Base-by-base conservation (phyloP, 2,888 invertebrate genomes). In the Euphydryas editha region DNA sequence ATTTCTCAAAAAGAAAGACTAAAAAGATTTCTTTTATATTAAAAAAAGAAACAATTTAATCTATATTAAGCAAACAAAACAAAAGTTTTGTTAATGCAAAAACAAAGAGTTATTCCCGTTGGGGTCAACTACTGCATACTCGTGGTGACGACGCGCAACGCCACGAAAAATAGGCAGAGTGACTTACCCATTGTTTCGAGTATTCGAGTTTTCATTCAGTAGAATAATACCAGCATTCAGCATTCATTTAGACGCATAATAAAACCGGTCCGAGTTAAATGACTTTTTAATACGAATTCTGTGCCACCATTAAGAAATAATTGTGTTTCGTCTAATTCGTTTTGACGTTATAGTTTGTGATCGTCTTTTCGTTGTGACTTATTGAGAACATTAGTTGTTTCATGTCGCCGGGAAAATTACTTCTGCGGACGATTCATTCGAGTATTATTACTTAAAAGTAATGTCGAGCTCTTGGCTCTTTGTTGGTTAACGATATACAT, bases 221-320 rank as follows among this genome's bases (percentile, higher is more conserved):
- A 58, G 62, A 65, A 72, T 68, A 72, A 63, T 51, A 47, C 62
- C 55, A 58, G 62, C 67, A 55, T 67, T 71, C 64, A 20, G 57
- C 54, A 51, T 59, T 68, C 70, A 63, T 70, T 70, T 65, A 46
- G 67, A 51, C 21, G 65, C 58, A 66, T 63, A 68, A 70, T 70
- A 44, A 66, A 60, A 65, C 65, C 62, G 60, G 61, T 58, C 57
- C 57, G 37, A 61, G 37, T 44, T 61, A 63, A 70, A 70, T 68
- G 70, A 68, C 60, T 63, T 68, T 65, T 70, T 70, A 65, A 68
- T 68, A 68, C 51, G 55, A 62, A 65, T 56, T 57, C 57, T 62
- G 62, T 60, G 58, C 54, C 54, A 65, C 65, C 60, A 51, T 69
- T 61, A 24, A 47, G 59, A 37, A 44, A 42, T 66, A 66, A 68